Base-by-base conservation (phyloP, 1,140 invertebrate genomes). In the Pissodes strobi region DNA sequence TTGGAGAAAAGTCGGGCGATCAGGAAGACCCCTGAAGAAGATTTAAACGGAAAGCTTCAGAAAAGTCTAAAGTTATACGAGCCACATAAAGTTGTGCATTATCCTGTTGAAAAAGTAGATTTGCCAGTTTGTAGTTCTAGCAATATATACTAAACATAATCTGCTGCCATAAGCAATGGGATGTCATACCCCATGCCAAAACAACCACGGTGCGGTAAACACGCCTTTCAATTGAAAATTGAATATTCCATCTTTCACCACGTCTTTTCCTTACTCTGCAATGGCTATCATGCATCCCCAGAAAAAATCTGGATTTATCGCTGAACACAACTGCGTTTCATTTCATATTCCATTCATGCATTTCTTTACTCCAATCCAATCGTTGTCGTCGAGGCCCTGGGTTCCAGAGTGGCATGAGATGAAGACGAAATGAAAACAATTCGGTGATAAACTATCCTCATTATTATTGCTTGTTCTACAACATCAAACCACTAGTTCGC, bases 251-350 rank as follows among this genome's bases (percentile, higher is more conserved):
- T 21, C 69, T 53, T 64, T 67, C 56, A 34, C 19, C 53, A 21
- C 19, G 53, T 53, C 61, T n/a, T 23, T 63, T 41, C 61, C 61
- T 70, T 41, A 69, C 67, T 13, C 66, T 64, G 48, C 19, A 27
- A 12, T 64, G 62, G 22, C 52, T 38, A 49, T 69, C 67, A 38
- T 61, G 13, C 8, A 30, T 52, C 3, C 23, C 23, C 27, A 52
- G 49, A 62, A 62, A 69, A 37, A 71, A 67, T 49, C 60, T 52
- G 0, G 69, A 65, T 41, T 73, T 62, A 23, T 69, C 65, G n/a
- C 48, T 52, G 46, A 74, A 72, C 19, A 69, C 22, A n/a, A 72
- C 41, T 21, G 30, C 60, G 38, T 66, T 21, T 65, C 67, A 72
- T 45, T 72, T 19, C 13, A 48, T 2, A 27, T 66, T 46, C 59